These are phyloP conservation scores for Meliscaeva auricollis DNA, from an alignment of 2,888 invertebrate genomes.

Conservation along the genomic window DNA sequence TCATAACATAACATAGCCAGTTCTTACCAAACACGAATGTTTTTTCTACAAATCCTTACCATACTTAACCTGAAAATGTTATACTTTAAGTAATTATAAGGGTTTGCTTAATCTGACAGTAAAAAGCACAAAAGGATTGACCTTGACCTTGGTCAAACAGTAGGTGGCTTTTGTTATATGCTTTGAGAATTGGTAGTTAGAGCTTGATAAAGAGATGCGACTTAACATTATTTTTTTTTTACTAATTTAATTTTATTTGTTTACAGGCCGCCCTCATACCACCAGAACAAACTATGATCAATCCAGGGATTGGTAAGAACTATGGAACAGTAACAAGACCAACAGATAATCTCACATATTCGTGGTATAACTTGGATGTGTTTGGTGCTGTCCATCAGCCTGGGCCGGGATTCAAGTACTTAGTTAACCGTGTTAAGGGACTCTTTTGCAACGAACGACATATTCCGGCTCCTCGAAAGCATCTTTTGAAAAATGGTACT, in stretches of 20 bases:
- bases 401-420: slow-evolving; percentile 82
- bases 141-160: no score
- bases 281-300: slow-evolving; percentile 80
- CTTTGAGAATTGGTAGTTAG: no score
- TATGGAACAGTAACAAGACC: slow-evolving; percentile 80
- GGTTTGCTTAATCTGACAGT: no score
- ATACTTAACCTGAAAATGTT: no score
- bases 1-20: no score
- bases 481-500: slow-evolving; percentile 91
- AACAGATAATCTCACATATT: slow-evolving; percentile 87
- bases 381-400: slow-evolving; percentile 87
- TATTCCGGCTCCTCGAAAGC: slow-evolving; percentile 86
- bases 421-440: slow-evolving; percentile 85
- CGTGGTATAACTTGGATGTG: slow-evolving; percentile 92
- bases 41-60: no score
- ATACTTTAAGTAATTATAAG: no score
- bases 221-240: no score
- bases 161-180: no score
- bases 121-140: no score
- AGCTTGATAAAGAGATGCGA: no score
- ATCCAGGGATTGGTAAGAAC: slow-evolving; percentile 79
- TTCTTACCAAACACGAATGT: no score
- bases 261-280: slow-evolving; percentile 37
- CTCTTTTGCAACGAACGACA: slow-evolving; percentile 82
- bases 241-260: not conserved